A percentile compares a stretch with the other conserved stretches of the same genome.
Evolutionary conservation across 1,140 invertebrate genomes (phyloP).

Genomic region (Neodiprion pinetum): DNA sequence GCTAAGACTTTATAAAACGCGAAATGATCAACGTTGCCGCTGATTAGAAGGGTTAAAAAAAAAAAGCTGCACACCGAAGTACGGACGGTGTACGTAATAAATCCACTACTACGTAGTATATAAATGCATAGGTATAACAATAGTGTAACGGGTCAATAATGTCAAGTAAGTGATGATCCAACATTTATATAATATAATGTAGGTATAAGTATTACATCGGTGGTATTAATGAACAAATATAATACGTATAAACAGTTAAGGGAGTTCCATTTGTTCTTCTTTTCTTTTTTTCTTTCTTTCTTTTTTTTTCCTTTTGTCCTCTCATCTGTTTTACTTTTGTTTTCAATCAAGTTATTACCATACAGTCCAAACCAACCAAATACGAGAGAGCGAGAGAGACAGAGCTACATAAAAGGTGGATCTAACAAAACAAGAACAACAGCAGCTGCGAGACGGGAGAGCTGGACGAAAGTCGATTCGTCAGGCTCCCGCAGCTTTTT

Average conservation of each 20-base stretch:
- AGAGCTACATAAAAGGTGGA: neutral
- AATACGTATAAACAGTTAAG: neutral
- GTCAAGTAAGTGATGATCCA: too few species aligned
- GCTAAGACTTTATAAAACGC: too few species aligned
- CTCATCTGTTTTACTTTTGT: neutral
- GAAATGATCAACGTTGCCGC: too few species aligned
- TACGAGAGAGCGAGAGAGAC: constrained; percentile 6
- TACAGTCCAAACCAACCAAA: constrained; percentile 6
- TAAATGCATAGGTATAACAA: too few species aligned
- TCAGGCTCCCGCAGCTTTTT: neutral
- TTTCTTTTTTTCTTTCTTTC: neutral
- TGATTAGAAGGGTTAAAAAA: too few species aligned
- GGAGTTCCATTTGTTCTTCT: neutral
- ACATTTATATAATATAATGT: too few species aligned
- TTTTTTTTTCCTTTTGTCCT: neutral
- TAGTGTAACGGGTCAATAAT: too few species aligned
- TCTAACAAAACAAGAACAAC: constrained; percentile 3
- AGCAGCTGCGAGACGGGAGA: neutral
- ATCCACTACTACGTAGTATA: too few species aligned
- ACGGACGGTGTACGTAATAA: too few species aligned
- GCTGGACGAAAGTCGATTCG: neutral
- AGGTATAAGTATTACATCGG: too few species aligned
- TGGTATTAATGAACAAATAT: too few species aligned
- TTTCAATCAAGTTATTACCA: neutral
- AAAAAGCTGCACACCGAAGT: too few species aligned